Evolutionary conservation across 2,113 vertebrate genomes (phyloP), one percentile per base, ranked within the genome.

Genomic region (Cyanoderma ruficeps): DNA sequence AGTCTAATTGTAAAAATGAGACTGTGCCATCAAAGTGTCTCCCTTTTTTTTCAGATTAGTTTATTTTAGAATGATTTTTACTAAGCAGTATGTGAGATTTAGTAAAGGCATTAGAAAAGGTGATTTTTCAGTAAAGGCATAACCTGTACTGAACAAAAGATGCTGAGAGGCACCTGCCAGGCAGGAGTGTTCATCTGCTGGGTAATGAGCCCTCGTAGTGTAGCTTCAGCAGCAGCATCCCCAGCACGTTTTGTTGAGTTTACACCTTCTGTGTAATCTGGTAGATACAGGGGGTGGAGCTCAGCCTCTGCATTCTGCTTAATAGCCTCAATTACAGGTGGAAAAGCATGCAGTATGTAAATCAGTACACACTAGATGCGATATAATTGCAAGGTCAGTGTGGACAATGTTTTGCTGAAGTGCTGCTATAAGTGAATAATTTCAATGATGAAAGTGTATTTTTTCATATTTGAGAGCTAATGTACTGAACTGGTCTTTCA

Each of bases 391-490:
- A 81, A 98, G 97, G 96, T 94, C 95, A 94, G 68, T 3, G 7
- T 96, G 94, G 94, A 97, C 93, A 96, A 72, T 93, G 70, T 97
- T 97, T 97, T 89, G 87, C 87, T 97, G 95, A 97, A 97, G 94
- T 95, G 91, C 82, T 94, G 78, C 94, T 97, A 95, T 96, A 96
- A 97, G 95, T 94, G 96, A 97, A 87, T 96, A 93, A 97, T 97
- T 98, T 97, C 92, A 89, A 15, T 88, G 92, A 91, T 91, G 83
- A 95, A 97, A 96, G 94, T 92, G 86, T 94, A 81, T 95, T 96
- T 95, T 96, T 97, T 88, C 80, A 67, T 97, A 92, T 97, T 92
- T 94, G 97, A 96, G 93, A 95, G 94, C 87, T 97, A 97, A 98
- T 95, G 91, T 96, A 83, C 81, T 91, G 94, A 98, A 95, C 96